Evolutionary conservation across 2,113 vertebrate species (phyloP).

Genomic region (Gymnocephalus cernua): DNA sequence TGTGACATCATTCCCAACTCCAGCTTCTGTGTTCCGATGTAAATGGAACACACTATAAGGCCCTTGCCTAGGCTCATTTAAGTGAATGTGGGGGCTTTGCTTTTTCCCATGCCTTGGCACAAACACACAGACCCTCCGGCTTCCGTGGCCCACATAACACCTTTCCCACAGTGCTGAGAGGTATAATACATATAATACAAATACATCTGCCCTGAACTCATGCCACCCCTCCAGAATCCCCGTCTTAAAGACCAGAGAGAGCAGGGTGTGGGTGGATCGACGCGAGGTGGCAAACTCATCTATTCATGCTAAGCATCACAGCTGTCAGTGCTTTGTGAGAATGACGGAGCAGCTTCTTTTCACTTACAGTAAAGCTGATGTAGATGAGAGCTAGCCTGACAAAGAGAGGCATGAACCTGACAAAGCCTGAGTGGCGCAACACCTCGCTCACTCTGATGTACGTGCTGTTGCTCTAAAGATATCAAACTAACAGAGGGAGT

Average conservation of each 20-base stretch:
- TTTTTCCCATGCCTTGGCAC: background rate
- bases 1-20: no score
- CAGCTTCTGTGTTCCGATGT: no score
- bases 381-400: slow-evolving; percentile 14
- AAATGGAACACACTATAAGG: no score
- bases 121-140: background rate
- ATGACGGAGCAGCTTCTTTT: slow-evolving; percentile 18
- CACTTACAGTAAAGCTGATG: slow-evolving; percentile 8
- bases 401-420: slow-evolving; percentile 7
- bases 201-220: background rate
- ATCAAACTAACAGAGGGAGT: slow-evolving; percentile 29
- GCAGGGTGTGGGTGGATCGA: background rate
- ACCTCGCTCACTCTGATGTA: background rate
- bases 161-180: background rate
- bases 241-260: background rate
- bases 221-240: background rate
- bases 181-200: no score
- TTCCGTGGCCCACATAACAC: background rate
- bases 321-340: slow-evolving; percentile 20
- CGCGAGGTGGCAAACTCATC: slow-evolving; percentile 9
- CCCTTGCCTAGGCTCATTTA: background rate
- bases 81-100: background rate
- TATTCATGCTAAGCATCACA: background rate
- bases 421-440: slow-evolving; percentile 3
- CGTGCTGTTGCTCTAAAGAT: slow-evolving; percentile 21